These are phyloP conservation scores for Gari tellinella DNA, from an alignment of 2,888 invertebrate genomes.

Conservation along the genomic window DNA sequence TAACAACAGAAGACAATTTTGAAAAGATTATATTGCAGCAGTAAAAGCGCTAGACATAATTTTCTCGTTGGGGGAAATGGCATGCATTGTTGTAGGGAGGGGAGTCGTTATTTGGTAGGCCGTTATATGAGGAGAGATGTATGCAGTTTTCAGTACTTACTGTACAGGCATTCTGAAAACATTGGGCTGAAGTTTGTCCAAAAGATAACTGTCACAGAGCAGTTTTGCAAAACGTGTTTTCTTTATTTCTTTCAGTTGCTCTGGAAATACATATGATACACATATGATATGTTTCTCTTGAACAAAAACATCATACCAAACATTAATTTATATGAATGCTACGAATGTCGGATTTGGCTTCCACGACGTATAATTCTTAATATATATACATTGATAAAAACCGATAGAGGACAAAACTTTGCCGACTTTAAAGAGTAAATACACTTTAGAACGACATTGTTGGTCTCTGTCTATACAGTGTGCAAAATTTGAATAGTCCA, in stretches of 20 bases:
- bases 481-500: too few species aligned
- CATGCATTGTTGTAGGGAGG: background rate
- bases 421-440: too few species aligned
- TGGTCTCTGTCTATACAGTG: too few species aligned
- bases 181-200: constrained; percentile 32
- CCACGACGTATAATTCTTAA: too few species aligned
- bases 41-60: too few species aligned
- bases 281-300: background rate
- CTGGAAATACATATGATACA: constrained; percentile 5
- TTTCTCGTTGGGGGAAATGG: background rate
- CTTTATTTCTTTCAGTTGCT: constrained; percentile 30
- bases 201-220: constrained; percentile 34
- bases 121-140: background rate
- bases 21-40: background rate
- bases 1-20: background rate
- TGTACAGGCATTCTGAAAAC: constrained; percentile 31
- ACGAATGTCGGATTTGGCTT: background rate
- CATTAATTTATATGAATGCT: background rate
- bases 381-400: too few species aligned
- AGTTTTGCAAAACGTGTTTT: constrained; percentile 27
- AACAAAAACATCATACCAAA: background rate
- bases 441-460: too few species aligned
- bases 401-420: too few species aligned
- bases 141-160: constrained; percentile 22
- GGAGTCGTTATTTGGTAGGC: too few species aligned